Percentiles rank a stretch among this genome's conserved stretches.
phyloP scores from a whole-genome alignment of 2,797 vertebrate genomes.

The Mormyrus hasselquistii region DNA sequence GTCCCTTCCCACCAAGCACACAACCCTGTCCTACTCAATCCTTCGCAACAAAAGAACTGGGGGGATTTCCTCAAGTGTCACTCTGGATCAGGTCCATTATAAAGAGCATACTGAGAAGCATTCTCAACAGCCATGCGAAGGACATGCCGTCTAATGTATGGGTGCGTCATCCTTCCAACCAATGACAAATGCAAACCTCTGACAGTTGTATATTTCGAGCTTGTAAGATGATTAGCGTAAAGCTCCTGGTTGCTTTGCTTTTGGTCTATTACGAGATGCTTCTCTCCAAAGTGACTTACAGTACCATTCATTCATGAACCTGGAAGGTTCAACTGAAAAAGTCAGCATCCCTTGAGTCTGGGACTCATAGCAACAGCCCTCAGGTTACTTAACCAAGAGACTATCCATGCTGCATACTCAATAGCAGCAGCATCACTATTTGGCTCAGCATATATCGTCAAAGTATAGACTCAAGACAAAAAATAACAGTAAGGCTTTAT shows the following conservation, averaged over 20 bases:
- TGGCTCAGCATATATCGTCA: neutral
- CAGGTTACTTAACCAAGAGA: neutral
- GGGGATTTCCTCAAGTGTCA: neutral
- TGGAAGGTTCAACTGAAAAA: neutral
- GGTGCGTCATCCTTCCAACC: neutral
- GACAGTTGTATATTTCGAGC: neutral
- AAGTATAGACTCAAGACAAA: neutral
- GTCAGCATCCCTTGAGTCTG: neutral
- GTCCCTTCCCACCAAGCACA: neutral
- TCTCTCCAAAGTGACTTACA: neutral
- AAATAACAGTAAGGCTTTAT: neutral
- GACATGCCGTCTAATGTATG: neutral
- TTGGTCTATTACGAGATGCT: neutral
- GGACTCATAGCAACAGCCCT: neutral
- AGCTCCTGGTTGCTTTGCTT: neutral
- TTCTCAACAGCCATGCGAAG: neutral
- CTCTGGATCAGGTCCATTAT: neutral
- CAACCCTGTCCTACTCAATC: neutral
- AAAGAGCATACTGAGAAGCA: neutral
- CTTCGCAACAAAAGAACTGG: neutral
- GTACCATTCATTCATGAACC: neutral
- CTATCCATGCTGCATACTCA: neutral
- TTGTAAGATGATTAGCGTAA: neutral
- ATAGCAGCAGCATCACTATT: neutral
- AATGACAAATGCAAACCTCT: neutral